These are phyloP conservation scores for Laothoe populi DNA, from an alignment of 2,888 invertebrate species.

Conservation along the genomic window DNA sequence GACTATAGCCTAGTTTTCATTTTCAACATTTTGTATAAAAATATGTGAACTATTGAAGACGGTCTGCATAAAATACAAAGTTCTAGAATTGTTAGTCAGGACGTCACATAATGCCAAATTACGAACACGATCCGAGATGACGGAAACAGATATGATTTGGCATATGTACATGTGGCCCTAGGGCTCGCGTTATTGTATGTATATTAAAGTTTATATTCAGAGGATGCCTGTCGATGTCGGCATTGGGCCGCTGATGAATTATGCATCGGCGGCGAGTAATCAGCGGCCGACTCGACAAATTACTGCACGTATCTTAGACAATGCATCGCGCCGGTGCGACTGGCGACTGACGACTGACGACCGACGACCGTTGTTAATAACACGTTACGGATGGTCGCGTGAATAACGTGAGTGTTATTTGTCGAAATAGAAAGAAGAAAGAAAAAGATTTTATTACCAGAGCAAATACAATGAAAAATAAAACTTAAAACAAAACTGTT, in stretches of 20 bases:
- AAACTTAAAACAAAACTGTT: no score
- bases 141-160: constrained; percentile 15
- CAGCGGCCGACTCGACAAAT: constrained; percentile 30
- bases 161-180: constrained; percentile 13
- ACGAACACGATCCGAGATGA: neutral
- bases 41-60: neutral
- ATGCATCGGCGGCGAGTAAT: constrained; percentile 27
- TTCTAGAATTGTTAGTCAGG: neutral
- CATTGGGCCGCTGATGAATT: constrained; percentile 21
- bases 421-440: no score
- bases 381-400: neutral
- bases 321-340: constrained; percentile 15
- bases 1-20: no score
- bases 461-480: no score
- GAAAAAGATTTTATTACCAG: no score
- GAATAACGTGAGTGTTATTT: neutral
- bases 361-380: neutral
- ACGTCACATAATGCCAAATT: constrained; percentile 3
- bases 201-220: constrained; percentile 24
- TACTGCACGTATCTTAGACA: constrained; percentile 30
- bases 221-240: constrained; percentile 1
- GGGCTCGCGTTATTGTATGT: constrained; percentile 20
- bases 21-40: no score
- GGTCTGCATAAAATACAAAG: neutral
- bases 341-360: neutral